Base-by-base conservation (phyloP, 2,888 invertebrate species). In the Chymomyza procnemis region DNA sequence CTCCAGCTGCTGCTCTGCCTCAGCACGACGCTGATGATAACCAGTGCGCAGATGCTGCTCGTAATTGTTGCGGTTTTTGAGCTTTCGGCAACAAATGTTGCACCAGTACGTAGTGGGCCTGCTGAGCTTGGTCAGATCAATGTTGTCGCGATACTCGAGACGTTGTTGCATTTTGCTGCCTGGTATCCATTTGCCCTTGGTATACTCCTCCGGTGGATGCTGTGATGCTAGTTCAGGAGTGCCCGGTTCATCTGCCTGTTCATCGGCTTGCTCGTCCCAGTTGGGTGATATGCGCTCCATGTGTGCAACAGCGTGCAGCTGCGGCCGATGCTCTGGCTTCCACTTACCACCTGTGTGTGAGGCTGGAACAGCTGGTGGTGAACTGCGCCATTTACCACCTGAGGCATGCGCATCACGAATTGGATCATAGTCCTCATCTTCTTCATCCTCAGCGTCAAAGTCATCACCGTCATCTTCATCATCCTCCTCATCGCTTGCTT, bases 161-260 rank as follows among this genome's bases (percentile, higher is more conserved):
- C 92, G 92, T 91, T 93, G 65, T 12, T 12, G 12, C 90, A 93
- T 88, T 92, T 93, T 75, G 89, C 92, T 90, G 26, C 95, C 95
- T 0, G 96, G 96, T 61, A 95, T 93, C 96, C 96, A 96, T 92
- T 97, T 97, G 12, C 91, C 90, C 88, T 94, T 94, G 0, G 95
- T 95, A 79, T 95, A 93, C 48, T 93, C 93, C 3, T 94, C 94
- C 0, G 95, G 94, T 1, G 95, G 95, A 74, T 93, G 92, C 62
- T 78, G 74, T 0, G 64, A 65, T 92, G 92, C 78, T 92, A 92
- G 81, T 92, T 92, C 52, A 74, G 67, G 12, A 0, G 58, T 41
- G 34, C 34, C 92, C 18, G 92, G 92, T 1, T 72, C 69, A 14
- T 85, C 85, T 12, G 71, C 12, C 9, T 41, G 52, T 5, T 87